Evolutionary conservation across 2,797 vertebrate genomes (phyloP), one percentile per base, ranked within the genome.

Genomic region (Chrosomus eos): DNA sequence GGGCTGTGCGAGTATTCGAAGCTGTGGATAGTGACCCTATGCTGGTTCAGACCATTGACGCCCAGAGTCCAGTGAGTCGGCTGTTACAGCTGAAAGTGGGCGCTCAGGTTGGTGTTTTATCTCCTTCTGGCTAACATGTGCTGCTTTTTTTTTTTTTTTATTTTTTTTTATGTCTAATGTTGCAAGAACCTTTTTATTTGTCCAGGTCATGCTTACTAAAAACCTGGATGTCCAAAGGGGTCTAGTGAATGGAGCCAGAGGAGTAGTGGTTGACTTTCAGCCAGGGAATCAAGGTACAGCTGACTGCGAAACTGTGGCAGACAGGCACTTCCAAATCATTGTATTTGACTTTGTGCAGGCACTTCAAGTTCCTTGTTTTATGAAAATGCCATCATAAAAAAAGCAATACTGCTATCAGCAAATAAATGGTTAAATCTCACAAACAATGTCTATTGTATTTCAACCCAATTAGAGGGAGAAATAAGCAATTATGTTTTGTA

Each of bases 141-240:
- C 40, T n/a, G 1, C 1, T 33, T 26, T 23, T 2, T 40, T 31
- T 31, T 31, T 38, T 38, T 8, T 7, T 38, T 36, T 33, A 1
- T 36, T 6, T 36, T 36, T 36, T 6, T 36, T 38, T 40, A 2
- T 21, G 1, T 55, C 19, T 40, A 40, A 64, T 21, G 26, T 67
- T 36, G 6, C 18, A 36, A 74, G 9, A 55, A 0, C 2, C 43
- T 8, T 21, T 19, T 28, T 87, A 5, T 6, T 83, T 81, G n/a
- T 87, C 7, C 82, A 99, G 98, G 98, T 99, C 88, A 99, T 99
- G 96, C 92, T 99, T 87, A 95, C 97, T 7, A 99, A 98, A 93
- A 99, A 99, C 90, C 87, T 99, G 88, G 96, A 98, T 14, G 96
- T 99, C 7, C 93, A 96, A 66, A 95, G 92, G 60, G 97, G 98